Percentiles rank a stretch among this genome's conserved stretches.
These are phyloP conservation scores for Varanus komodoensis DNA, from an alignment of 2,113 vertebrate species.

Conservation along the genomic window DNA sequence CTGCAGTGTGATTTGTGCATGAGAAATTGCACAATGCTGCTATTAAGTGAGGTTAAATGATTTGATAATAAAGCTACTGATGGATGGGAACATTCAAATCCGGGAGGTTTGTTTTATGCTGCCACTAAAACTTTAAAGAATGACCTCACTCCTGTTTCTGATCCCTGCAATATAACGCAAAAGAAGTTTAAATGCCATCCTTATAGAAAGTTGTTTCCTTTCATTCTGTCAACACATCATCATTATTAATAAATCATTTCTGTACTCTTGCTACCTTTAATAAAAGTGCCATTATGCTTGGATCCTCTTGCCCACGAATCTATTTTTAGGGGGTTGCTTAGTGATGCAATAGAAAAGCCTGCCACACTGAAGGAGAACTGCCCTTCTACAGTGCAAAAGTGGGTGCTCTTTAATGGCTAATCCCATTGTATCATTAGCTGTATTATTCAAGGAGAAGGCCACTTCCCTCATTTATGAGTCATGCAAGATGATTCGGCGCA, in stretches of 20 bases:
- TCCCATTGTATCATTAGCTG: slow-evolving; percentile 3
- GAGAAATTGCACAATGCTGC: neutral
- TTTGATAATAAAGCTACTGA: slow-evolving; percentile 46
- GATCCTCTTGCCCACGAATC: neutral
- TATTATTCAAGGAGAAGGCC: neutral
- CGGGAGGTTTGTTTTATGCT: slow-evolving; percentile 31
- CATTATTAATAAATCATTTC: slow-evolving; percentile 27
- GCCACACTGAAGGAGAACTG: neutral
- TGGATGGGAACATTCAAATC: slow-evolving; percentile 39
- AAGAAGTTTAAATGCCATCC: slow-evolving; percentile 19
- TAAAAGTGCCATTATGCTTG: neutral
- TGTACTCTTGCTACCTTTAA: neutral
- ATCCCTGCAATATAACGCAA: slow-evolving; percentile 3
- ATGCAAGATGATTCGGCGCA: neutral
- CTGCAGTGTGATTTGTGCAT: accelerated
- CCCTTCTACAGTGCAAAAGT: neutral
- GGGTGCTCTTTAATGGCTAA: neutral
- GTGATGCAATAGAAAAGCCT: slow-evolving; percentile 14
- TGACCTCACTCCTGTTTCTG: slow-evolving; percentile 4
- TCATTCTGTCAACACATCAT: slow-evolving; percentile 14
- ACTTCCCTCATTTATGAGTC: neutral
- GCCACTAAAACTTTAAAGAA: slow-evolving; percentile 50
- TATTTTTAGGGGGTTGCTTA: neutral
- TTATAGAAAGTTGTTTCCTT: slow-evolving; percentile 29
- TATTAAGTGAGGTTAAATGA: slow-evolving; percentile 26